Percentiles rank a stretch among this genome's conserved stretches.
phyloP scores from a whole-genome alignment of 2,888 invertebrate species.

The Metacarcinus magister region DNA sequence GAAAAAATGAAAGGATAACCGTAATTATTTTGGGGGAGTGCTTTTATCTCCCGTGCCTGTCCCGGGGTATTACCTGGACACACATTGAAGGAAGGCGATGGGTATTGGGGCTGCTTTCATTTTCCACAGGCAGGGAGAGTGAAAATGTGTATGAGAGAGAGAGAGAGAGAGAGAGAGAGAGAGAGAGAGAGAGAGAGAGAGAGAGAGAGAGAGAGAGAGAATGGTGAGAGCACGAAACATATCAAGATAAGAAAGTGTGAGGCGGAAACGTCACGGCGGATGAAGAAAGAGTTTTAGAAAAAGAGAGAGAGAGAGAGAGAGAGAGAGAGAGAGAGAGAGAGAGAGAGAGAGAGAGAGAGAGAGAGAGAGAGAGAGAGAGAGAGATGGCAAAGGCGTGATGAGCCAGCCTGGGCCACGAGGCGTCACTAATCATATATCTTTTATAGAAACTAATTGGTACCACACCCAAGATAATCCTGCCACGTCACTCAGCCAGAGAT shows the following conservation, averaged over 20 bases:
- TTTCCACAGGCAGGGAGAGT: not conserved
- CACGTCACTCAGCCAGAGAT: slow-evolving; percentile 55
- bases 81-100: not conserved
- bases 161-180: slow-evolving; percentile 17
- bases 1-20: not conserved
- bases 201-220: not conserved
- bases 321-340: no score
- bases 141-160: not conserved
- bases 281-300: not conserved
- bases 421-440: slow-evolving; percentile 57
- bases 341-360: not conserved
- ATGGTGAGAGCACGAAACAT: not conserved
- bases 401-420: not conserved
- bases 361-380: not conserved
- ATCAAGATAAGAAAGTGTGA: not conserved
- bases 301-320: slow-evolving; percentile 15
- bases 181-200: not conserved
- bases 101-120: not conserved
- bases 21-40: not conserved
- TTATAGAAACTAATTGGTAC: slow-evolving; percentile 59
- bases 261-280: not conserved
- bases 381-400: not conserved
- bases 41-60: not conserved
- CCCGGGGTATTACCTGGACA: not conserved
- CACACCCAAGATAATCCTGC: slow-evolving; percentile 54